Base-by-base conservation (phyloP, 2,888 invertebrate species). In the Drosophila buzzatii region DNA sequence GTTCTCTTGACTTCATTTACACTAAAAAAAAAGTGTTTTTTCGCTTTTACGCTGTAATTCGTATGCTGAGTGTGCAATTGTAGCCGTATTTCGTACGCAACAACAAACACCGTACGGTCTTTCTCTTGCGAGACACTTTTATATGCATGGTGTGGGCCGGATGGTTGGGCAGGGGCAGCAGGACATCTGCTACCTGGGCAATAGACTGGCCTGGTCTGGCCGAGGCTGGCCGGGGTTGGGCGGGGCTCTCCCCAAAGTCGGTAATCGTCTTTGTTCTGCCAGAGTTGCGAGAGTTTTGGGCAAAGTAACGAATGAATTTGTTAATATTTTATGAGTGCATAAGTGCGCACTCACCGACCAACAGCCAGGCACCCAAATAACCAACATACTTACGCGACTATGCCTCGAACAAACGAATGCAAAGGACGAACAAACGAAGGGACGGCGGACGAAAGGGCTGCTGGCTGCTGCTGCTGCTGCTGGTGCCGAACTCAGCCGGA, bases 281-380 rank as follows among this genome's bases (percentile, higher is more conserved):
- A 63, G 73, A 76, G 82, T 82, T 85, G 79, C 75, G 74, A 86
- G 87, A 80, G 85, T 82, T 87, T 89, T 73, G 77, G 82, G 80
- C 73, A 85, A 91, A 85, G 90, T 89, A 89, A 90, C 88, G 91
- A 91, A 91, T 91, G 91, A 91, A 91, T 91, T 91, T 91, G 90
- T 91, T 90, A 91, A 91, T 91, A 91, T 91, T 91, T 91, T 91
- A 91, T 91, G 83, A 91, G 89, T 82, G 85, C 82, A 91, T 91
- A 91, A 91, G 89, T 87, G 89, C 87, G 85, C 89, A 87, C 89
- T 86, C 87, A 80, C 73, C 74, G 64, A 70, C 73, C 64, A 66
- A 61, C 55, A 62, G 20, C 56, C 69, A 61, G 52, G 39, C 68
- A 55, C 37, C 74, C 37, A 55, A 58, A 58, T 47, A 52, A 33